These are phyloP conservation scores for Sminthurinus aureus DNA, from an alignment of 2,888 invertebrate species.

Conservation along the genomic window DNA sequence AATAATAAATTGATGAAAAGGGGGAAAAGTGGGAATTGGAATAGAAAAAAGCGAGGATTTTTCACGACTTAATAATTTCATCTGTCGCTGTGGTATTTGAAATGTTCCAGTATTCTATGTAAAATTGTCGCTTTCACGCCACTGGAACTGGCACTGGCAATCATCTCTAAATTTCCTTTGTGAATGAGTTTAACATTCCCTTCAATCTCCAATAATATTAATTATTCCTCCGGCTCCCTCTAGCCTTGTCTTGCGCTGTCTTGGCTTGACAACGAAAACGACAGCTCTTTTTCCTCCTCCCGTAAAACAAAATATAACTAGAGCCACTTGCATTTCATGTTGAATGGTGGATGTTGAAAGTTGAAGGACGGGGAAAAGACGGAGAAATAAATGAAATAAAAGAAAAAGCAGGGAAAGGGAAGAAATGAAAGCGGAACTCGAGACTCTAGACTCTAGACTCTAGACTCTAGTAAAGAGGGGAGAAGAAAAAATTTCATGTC, in stretches of 20 bases:
- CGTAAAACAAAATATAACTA: not conserved
- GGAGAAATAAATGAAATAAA: conserved; percentile 17
- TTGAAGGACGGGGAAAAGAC: not conserved
- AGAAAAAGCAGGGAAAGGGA: not conserved
- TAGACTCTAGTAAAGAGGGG: conserved; percentile 5
- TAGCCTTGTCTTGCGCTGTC: too few species aligned
- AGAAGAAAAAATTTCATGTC: conserved; percentile 4
- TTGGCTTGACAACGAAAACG: not conserved
- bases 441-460: too few species aligned
- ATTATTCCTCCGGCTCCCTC: too few species aligned
- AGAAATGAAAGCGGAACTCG: not conserved
- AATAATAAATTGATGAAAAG: not conserved
- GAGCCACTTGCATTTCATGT: not conserved
- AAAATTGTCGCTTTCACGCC: conserved; percentile 35
- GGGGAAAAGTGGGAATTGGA: not conserved
- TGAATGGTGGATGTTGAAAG: not conserved
- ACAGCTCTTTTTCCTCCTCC: too few species aligned
- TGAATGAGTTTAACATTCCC: too few species aligned
- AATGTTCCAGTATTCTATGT: too few species aligned
- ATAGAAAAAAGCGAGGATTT: conserved; percentile 30
- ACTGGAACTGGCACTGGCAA: conserved; percentile 16
- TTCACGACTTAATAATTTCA: conserved; percentile 33
- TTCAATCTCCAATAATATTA: too few species aligned
- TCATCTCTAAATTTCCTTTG: conserved; percentile 11
- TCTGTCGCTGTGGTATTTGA: conserved; percentile 15